Base-by-base conservation (phyloP, 2,888 invertebrate species). In the Buathra laborator region DNA sequence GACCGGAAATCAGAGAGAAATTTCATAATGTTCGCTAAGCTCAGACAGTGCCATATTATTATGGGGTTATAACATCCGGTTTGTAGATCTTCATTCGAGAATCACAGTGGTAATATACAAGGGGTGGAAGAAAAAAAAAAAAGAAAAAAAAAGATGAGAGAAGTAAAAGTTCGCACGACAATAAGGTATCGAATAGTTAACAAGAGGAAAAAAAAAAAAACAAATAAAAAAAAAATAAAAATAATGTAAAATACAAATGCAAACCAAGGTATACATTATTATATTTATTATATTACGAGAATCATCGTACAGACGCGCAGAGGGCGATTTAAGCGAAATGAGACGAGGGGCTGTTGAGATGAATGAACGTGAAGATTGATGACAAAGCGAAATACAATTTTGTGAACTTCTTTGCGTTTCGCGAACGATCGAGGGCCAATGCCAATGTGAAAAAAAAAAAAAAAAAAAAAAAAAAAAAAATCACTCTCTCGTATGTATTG, bases 131-230 rank as follows among this genome's bases (percentile, higher is more conserved):
- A 37, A 51, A 48, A 79, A 81, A 82, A 75, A 72, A 56, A 71
- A 81, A 56, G 75, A 70, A 85, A 84, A 87, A 86, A 37, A 37
- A 37, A 37, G 37, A 37, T 1, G 37, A 37, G 89, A 84, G 86
- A 87, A 87, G 88, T 89, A 90, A 92, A 92, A 92, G 94, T 93
- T 94, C 92, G 93, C 93, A 93, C 94, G 94, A 94, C 94, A 94
- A 94, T 94, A 94, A 94, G 92, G 92, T 94, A 94, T 93, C 90
- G 93, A 93, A 93, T 94, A 94, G 92, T 93, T 92, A 90, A 92
- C 89, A 90, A 89, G 89, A 89, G 89, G 89, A 89, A 82, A 77
- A 81, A 83, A 83, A 70, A 77, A 67, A 89, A 89, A 89, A 87
- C 79, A 90, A 59, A 74, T 19, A 19, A 89, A 89, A 89, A 87